phyloP scores from a whole-genome alignment of 2,797 vertebrate species.

The Falco berigora region DNA sequence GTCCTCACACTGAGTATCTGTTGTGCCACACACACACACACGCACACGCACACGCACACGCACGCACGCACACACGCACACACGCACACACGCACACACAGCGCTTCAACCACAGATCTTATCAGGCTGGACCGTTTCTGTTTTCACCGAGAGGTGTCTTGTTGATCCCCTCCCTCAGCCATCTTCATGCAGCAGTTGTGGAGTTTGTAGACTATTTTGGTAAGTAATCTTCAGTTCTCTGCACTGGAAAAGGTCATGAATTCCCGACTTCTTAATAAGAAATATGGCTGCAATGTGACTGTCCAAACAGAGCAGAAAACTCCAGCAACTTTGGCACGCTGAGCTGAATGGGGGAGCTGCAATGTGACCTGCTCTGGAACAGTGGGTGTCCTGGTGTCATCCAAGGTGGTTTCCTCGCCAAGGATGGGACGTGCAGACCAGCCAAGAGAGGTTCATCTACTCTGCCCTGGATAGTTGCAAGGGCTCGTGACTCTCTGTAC shows the following conservation, averaged over 20 bases:
- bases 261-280: not conserved
- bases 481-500: not conserved
- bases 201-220: not conserved
- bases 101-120: slow-evolving; percentile 31
- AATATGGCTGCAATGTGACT: not conserved
- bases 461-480: not conserved
- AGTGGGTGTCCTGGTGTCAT: not conserved
- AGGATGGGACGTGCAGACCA: not conserved
- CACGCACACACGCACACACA: not conserved
- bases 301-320: not conserved
- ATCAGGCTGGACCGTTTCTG: not conserved
- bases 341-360: not conserved
- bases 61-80: no score
- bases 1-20: not conserved
- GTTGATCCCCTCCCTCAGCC: not conserved
- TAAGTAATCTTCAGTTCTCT: slow-evolving; percentile 29
- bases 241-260: not conserved
- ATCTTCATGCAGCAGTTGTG: not conserved
- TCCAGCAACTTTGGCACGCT: fast-evolving
- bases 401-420: not conserved
- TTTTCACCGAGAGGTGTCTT: not conserved
- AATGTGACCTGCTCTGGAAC: not conserved
- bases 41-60: no score
- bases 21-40: not conserved
- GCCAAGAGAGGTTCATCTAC: not conserved